Conservation (phyloP, 2,797 vertebrate genomes). For the Eulemur mongoz region DNA sequence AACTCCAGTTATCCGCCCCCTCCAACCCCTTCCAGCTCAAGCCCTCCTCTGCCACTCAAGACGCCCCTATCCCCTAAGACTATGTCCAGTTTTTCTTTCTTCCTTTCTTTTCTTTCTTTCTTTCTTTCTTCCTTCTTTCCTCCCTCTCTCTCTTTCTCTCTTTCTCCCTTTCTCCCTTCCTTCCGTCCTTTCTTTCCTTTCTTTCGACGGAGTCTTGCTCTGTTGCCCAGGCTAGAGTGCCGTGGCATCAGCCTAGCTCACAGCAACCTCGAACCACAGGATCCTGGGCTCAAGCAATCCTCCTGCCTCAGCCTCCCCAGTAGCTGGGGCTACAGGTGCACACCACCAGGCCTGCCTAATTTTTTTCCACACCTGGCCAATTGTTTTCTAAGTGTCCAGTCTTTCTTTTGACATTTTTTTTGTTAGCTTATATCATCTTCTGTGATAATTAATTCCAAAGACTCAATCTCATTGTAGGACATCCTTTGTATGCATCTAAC, state of each 20-base stretch:
- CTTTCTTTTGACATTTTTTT: background rate
- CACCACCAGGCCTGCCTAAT: rapidly evolving
- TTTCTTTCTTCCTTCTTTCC: too few species aligned
- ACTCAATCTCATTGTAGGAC: background rate
- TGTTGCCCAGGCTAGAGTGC: too few species aligned
- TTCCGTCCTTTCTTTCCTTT: too few species aligned
- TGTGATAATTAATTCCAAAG: background rate
- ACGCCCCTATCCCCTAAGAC: background rate
- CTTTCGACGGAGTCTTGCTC: too few species aligned
- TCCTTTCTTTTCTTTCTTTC: background rate
- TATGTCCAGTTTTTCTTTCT: background rate
- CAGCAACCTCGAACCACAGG: too few species aligned
- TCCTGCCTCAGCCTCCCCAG: too few species aligned
- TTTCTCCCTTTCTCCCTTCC: too few species aligned
- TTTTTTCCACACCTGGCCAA: too few species aligned
- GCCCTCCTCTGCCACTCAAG: background rate
- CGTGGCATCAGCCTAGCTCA: too few species aligned
- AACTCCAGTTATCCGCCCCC: rapidly evolving
- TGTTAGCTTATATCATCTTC: background rate
- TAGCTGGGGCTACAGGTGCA: too few species aligned
- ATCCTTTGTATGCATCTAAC: background rate
- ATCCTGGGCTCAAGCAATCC: too few species aligned
- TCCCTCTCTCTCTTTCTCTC: too few species aligned
- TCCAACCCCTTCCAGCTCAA: background rate
- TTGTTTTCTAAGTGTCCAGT: background rate